phyloP scores from a whole-genome alignment of 2,797 vertebrate genomes.

The Cossypha caffra region DNA sequence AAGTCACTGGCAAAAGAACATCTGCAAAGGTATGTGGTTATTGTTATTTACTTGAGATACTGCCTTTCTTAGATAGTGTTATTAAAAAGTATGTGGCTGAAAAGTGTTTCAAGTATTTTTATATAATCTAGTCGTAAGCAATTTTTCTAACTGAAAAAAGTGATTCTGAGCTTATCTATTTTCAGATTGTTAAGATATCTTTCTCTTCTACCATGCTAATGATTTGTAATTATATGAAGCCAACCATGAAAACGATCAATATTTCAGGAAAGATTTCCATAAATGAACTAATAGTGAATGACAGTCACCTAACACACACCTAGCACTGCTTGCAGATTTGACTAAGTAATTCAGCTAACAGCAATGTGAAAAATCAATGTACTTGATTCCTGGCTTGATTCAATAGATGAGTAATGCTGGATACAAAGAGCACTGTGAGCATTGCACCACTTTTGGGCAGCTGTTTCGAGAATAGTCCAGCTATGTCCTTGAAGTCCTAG shows the following conservation, averaged over 20 bases:
- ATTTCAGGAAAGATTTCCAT: conserved; percentile 40
- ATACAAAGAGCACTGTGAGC: not conserved
- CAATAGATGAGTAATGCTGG: not conserved
- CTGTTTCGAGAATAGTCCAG: not conserved
- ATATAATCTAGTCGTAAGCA: not conserved
- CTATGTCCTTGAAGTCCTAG: not conserved
- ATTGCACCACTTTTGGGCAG: not conserved
- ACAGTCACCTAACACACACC: not conserved
- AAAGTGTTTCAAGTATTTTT: not conserved
- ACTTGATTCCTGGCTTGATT: conserved; percentile 15
- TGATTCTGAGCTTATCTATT: not conserved
- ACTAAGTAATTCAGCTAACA: conserved; percentile 19
- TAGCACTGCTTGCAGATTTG: conserved; percentile 4
- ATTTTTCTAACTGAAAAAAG: not conserved
- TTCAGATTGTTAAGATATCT: not conserved
- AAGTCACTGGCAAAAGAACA: not conserved
- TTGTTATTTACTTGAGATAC: not conserved
- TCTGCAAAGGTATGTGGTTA: not conserved
- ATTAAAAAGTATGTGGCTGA: not conserved
- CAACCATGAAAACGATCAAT: conserved; percentile 26
- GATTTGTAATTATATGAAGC: conserved; percentile 36
- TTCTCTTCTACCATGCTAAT: conserved; percentile 27
- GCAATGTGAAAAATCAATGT: conserved; percentile 21
- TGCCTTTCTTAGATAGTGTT: not conserved
- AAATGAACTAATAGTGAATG: conserved; percentile 39